Percentiles rank a stretch among this genome's conserved stretches.
Evolutionary conservation across 2,888 invertebrate genomes (phyloP).

Genomic region (Rhaphigaster nebulosa): DNA sequence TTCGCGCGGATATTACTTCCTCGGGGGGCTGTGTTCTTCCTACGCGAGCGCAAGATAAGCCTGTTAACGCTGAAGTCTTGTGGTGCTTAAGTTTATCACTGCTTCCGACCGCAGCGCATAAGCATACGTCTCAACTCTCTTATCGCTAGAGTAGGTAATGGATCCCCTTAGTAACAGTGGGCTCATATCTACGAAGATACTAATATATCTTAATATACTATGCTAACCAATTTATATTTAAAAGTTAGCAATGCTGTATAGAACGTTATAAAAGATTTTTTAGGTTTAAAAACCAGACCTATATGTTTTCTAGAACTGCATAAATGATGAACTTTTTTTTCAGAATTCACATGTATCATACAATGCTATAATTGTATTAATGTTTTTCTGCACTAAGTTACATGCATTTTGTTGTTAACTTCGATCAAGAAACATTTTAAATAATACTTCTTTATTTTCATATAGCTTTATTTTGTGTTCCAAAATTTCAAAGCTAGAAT

Average conservation of each 20-base stretch:
- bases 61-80: constrained; percentile 19
- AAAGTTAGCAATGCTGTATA: not conserved
- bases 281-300: no score
- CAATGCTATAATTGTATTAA: no score
- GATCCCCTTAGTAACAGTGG: not conserved
- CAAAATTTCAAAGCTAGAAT: no score
- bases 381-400: no score
- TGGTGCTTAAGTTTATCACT: constrained; percentile 9
- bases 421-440: no score
- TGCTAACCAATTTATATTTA: not conserved
- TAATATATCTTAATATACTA: not conserved
- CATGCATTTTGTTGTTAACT: no score
- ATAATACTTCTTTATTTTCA: no score
- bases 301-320: no score
- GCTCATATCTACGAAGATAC: not conserved
- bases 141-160: not conserved
- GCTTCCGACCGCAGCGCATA: constrained; percentile 24
- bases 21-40: not conserved
- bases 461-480: no score
- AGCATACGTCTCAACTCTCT: constrained; percentile 32
- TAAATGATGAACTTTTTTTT: no score
- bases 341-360: no score
- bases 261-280: not conserved
- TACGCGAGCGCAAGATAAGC: constrained; percentile 40
- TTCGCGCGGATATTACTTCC: not conserved